These are phyloP conservation scores for Pomatostomus ruficeps DNA, from an alignment of 2,113 vertebrate genomes.

Conservation along the genomic window DNA sequence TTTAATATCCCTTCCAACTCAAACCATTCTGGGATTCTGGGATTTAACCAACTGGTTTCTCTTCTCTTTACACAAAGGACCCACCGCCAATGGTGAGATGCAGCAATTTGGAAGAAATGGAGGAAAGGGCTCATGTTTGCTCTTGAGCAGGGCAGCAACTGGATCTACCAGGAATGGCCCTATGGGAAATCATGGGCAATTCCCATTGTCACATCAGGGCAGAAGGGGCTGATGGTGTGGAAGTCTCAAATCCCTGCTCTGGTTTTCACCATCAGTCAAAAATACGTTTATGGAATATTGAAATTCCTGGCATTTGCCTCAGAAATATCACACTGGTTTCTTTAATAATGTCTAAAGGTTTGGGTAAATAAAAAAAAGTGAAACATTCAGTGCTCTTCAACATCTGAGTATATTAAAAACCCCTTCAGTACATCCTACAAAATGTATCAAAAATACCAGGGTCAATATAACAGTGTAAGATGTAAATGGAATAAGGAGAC, in stretches of 20 bases:
- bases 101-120: background rate
- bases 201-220: background rate
- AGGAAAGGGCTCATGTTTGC: background rate
- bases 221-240: background rate
- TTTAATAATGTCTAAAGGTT: conserved; percentile 24
- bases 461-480: background rate
- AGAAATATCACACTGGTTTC: background rate
- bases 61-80: background rate
- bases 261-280: background rate
- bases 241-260: background rate
- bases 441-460: background rate
- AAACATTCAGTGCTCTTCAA: background rate
- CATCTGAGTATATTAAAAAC: background rate
- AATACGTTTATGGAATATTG: background rate
- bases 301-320: conserved; percentile 15
- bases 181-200: background rate
- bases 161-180: background rate
- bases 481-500: background rate
- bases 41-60: background rate
- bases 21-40: background rate
- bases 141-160: background rate
- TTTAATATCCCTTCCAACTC: background rate
- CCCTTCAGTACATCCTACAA: background rate
- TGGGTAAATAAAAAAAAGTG: background rate
- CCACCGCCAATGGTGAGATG: background rate